Percentiles rank a stretch among this genome's conserved stretches.
phyloP scores from a whole-genome alignment of 2,113 vertebrate genomes.

The Craseonycteris thonglongyai region DNA sequence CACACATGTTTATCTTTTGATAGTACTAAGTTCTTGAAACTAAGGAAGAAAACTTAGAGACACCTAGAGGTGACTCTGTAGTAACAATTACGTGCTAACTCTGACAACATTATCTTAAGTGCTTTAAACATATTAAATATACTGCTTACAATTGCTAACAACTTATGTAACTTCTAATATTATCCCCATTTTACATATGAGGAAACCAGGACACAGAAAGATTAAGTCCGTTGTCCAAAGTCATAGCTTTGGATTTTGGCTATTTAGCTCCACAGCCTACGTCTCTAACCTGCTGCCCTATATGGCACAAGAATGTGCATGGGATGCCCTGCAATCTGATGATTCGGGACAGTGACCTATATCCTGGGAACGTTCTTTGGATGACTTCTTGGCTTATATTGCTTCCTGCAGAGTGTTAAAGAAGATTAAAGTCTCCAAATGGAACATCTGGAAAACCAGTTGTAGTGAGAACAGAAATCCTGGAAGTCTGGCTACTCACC shows the following conservation, averaged over 20 bases:
- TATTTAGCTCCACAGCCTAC: neutral
- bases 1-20: neutral
- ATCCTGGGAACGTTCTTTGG: neutral
- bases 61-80: neutral
- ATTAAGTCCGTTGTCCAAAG: neutral
- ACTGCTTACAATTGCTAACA: neutral
- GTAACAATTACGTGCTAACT: neutral
- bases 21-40: neutral
- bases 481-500: neutral
- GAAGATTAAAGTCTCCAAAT: neutral
- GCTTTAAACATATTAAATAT: neutral
- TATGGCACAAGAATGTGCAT: neutral
- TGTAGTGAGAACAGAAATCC: neutral
- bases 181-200: neutral
- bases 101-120: neutral
- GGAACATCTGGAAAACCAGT: neutral
- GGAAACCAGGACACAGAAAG: neutral
- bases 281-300: neutral
- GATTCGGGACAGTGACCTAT: neutral
- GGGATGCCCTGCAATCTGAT: neutral
- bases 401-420: neutral
- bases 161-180: neutral
- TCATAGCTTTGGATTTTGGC: neutral
- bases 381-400: neutral
- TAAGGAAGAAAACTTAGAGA: neutral